These are phyloP conservation scores for Pongo abelii DNA, from an alignment of 2,113 vertebrate genomes.

Conservation along the genomic window DNA sequence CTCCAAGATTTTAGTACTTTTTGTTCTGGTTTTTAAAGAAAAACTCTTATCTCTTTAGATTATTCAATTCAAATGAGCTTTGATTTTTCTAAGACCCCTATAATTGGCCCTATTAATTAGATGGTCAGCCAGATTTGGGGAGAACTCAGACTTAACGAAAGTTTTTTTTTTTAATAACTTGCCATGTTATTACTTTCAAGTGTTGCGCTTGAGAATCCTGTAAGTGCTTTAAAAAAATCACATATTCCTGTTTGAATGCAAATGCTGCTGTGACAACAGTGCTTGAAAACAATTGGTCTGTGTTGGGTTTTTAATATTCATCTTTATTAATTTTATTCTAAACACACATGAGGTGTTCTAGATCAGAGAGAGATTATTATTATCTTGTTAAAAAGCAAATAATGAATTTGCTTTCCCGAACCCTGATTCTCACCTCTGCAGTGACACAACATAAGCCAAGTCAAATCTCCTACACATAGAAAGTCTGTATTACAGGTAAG, in stretches of 20 bases:
- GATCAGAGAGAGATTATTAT: constrained; percentile 10
- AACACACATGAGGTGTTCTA: constrained; percentile 27
- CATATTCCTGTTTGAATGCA: constrained; percentile 55
- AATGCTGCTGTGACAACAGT: constrained; percentile 33
- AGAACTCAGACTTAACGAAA: constrained; percentile 9
- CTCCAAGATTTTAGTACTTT: constrained; percentile 44
- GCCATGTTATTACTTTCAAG: constrained; percentile 68
- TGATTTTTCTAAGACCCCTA: constrained; percentile 26
- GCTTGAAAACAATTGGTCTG: constrained; percentile 48
- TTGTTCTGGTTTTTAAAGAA: constrained; percentile 54
- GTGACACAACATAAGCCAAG: neutral
- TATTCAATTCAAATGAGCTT: constrained; percentile 57
- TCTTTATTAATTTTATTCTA: constrained; percentile 63
- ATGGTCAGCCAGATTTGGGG: constrained; percentile 15
- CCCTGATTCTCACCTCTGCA: neutral
- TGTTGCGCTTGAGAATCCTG: constrained; percentile 59
- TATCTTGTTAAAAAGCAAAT: constrained; percentile 56
- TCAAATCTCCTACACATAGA: neutral
- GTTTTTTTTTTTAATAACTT: constrained; percentile 25
- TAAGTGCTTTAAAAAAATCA: constrained; percentile 56
- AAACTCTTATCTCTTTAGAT: constrained; percentile 58
- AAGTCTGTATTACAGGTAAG: constrained; percentile 1
- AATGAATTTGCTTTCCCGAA: constrained; percentile 23
- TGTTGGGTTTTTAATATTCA: constrained; percentile 58
- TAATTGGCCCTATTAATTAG: constrained; percentile 60